phyloP scores from a whole-genome alignment of 2,113 vertebrate species.

The Donacobius atricapilla region DNA sequence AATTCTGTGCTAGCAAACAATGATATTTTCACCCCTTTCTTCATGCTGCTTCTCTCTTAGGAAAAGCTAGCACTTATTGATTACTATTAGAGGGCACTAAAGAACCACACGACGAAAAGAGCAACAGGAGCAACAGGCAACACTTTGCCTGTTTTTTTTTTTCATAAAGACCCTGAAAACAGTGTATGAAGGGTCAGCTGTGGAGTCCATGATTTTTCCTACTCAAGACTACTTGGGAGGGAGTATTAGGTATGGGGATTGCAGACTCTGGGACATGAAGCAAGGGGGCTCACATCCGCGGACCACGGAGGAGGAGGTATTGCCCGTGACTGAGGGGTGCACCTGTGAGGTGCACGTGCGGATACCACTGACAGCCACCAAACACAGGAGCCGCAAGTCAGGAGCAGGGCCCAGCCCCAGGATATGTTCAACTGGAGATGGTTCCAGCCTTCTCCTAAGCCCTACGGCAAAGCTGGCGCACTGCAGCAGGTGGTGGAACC shows the following conservation, averaged over 20 bases:
- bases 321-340: accelerated
- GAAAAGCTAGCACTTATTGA: not conserved
- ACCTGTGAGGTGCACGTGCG: not conserved
- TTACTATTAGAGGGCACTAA: not conserved
- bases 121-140: not conserved
- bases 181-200: not conserved
- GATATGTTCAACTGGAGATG: not conserved
- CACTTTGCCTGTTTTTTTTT: not conserved
- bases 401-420: not conserved
- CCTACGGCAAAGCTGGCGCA: not conserved
- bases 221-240: not conserved
- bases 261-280: not conserved
- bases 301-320: not conserved
- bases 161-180: not conserved
- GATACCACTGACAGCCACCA: not conserved
- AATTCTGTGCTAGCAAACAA: not conserved
- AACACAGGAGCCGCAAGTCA: not conserved
- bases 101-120: not conserved
- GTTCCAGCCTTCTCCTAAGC: not conserved
- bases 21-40: not conserved
- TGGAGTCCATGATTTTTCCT: not conserved
- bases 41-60: not conserved
- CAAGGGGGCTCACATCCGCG: not conserved
- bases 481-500: not conserved
- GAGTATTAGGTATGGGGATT: not conserved